Conservation (phyloP, 2,113 vertebrate species). For the Heliornis fulica region DNA sequence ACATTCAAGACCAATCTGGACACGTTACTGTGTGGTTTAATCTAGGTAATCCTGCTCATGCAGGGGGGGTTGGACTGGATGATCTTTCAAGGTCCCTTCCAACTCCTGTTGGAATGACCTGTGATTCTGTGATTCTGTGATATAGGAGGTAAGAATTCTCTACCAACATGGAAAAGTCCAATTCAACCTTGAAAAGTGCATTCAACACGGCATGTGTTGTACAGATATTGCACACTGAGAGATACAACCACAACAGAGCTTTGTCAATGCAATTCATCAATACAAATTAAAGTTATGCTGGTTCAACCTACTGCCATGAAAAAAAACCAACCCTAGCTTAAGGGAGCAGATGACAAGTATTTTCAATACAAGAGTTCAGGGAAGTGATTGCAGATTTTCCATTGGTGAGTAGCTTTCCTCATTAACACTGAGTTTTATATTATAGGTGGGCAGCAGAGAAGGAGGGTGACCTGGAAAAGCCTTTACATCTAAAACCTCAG, state of each 20-base stretch:
- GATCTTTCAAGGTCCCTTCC: no score
- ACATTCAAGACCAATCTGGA: no score
- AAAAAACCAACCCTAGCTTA: neutral
- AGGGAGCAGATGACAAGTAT: neutral
- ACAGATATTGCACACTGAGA: neutral
- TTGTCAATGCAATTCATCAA: neutral
- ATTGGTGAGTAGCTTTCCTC: neutral
- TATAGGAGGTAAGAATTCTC: neutral
- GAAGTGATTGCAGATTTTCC: neutral
- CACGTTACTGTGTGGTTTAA: no score
- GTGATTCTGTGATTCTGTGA: no score
- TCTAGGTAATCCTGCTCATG: no score
- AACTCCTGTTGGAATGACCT: no score
- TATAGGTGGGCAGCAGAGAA: neutral
- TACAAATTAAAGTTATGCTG: neutral
- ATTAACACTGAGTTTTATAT: neutral
- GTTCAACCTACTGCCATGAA: neutral
- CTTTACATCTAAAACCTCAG: neutral
- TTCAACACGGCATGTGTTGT: neutral
- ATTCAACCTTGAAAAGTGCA: neutral
- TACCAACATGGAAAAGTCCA: neutral
- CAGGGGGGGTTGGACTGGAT: no score
- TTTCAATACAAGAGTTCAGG: neutral
- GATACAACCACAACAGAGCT: neutral
- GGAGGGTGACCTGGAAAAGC: neutral